Conservation (phyloP, 2,797 vertebrate species). For the Leucoraja ocellata region DNA sequence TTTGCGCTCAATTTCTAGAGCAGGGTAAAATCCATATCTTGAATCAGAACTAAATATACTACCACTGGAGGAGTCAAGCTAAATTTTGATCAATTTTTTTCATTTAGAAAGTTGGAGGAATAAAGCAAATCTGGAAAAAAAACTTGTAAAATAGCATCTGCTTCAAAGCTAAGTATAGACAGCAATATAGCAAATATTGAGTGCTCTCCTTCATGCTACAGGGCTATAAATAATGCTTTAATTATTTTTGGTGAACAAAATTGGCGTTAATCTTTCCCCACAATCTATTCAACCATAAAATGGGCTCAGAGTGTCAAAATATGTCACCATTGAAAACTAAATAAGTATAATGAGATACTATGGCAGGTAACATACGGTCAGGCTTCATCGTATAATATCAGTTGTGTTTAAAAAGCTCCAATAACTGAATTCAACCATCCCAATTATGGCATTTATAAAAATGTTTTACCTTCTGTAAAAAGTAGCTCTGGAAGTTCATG, state of each 20-base stretch:
- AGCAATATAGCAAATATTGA: not conserved
- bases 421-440: not conserved
- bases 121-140: not conserved
- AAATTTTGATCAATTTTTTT: not conserved
- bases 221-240: not conserved
- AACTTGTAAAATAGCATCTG: not conserved
- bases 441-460: not conserved
- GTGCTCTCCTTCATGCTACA: not conserved
- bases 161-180: not conserved
- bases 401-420: not conserved
- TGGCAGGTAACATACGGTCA: not conserved
- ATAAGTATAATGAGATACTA: not conserved
- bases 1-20: not conserved
- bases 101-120: not conserved
- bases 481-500: constrained; percentile 96
- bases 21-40: not conserved
- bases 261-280: not conserved
- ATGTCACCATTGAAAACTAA: not conserved
- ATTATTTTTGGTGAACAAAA: not conserved
- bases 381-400: not conserved
- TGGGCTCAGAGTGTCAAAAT: not conserved
- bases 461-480: constrained; percentile 83
- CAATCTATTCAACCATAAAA: not conserved
- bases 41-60: not conserved
- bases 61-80: not conserved